These are phyloP conservation scores for Trachythela sp. DNA, from an alignment of 64 coral and sea anemone genomes.

Conservation along the genomic window DNA sequence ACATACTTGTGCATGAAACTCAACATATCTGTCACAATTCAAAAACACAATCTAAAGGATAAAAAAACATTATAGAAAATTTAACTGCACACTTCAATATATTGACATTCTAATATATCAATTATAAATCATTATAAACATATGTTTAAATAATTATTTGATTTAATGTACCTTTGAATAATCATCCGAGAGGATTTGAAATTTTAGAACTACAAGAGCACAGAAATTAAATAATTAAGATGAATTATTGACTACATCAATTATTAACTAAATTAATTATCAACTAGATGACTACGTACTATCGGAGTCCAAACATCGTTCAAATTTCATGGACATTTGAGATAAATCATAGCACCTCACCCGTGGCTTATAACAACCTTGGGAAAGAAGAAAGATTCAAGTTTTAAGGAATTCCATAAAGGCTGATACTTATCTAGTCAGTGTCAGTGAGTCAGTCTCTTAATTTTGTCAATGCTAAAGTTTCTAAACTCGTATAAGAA, in stretches of 20 bases:
- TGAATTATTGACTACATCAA: too few species aligned
- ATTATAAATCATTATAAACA: slow-evolving; percentile 9
- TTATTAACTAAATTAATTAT: too few species aligned
- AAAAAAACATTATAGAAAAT: not conserved
- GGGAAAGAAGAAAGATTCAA: not conserved
- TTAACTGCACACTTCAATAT: not conserved
- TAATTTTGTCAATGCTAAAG: too few species aligned
- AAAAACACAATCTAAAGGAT: slow-evolving; percentile 79
- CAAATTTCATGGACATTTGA: slow-evolving; percentile 98
- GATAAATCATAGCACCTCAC: slow-evolving; percentile 89
- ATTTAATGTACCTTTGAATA: slow-evolving; percentile 68
- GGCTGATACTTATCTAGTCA: not conserved
- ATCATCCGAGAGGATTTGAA: slow-evolving; percentile 81
- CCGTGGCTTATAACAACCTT: slow-evolving; percentile 90
- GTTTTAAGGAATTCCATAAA: too few species aligned
- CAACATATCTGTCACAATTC: slow-evolving; percentile 84
- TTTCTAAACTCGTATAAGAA: too few species aligned
- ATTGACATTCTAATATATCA: not conserved
- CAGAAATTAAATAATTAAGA: not conserved
- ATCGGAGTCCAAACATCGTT: slow-evolving; percentile 92
- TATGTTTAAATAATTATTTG: too few species aligned
- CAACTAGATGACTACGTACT: slow-evolving; percentile 35
- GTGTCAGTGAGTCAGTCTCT: too few species aligned
- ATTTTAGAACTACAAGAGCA: slow-evolving; percentile 79
- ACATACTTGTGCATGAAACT: slow-evolving; percentile 95